These are phyloP conservation scores for Botia almorhae DNA, from an alignment of 2,797 vertebrate genomes.

Conservation along the genomic window DNA sequence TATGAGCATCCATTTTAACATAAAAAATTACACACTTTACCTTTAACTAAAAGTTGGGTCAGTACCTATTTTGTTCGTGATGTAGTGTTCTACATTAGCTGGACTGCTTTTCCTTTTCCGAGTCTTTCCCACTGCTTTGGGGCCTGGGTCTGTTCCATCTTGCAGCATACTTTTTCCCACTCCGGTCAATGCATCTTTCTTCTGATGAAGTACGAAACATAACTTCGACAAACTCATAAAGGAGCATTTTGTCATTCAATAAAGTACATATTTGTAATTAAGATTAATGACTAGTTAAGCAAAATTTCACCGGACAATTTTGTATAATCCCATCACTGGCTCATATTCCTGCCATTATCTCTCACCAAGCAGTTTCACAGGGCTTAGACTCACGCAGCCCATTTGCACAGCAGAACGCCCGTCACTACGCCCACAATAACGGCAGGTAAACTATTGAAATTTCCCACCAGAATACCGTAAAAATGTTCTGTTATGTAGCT, in stretches of 20 bases:
- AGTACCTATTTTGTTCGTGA: slow-evolving; percentile 69
- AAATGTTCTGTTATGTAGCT: slow-evolving; percentile 1
- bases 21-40: slow-evolving; percentile 3
- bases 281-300: slow-evolving; percentile 17
- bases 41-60: slow-evolving; percentile 1
- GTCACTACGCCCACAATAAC: slow-evolving; percentile 22
- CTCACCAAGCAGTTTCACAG: slow-evolving; percentile 4
- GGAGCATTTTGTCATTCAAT: neutral
- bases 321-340: slow-evolving; percentile 20
- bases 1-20: neutral
- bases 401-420: slow-evolving; percentile 18
- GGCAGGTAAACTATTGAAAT: slow-evolving; percentile 2
- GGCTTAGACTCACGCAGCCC: slow-evolving; percentile 14
- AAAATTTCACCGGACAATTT: slow-evolving; percentile 21
- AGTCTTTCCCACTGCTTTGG: slow-evolving; percentile 57
- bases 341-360: slow-evolving; percentile 6
- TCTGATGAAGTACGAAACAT: slow-evolving; percentile 65
- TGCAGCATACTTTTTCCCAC: slow-evolving; percentile 63
- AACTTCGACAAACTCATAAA: neutral
- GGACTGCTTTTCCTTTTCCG: slow-evolving; percentile 65
- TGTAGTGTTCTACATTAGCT: slow-evolving; percentile 58
- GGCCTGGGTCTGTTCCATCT: slow-evolving; percentile 60
- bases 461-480: slow-evolving; percentile 8
- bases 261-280: slow-evolving; percentile 25
- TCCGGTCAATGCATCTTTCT: slow-evolving; percentile 71